phyloP scores from a whole-genome alignment of 2,888 invertebrate genomes.

The Leptinotarsa tumamoca region DNA sequence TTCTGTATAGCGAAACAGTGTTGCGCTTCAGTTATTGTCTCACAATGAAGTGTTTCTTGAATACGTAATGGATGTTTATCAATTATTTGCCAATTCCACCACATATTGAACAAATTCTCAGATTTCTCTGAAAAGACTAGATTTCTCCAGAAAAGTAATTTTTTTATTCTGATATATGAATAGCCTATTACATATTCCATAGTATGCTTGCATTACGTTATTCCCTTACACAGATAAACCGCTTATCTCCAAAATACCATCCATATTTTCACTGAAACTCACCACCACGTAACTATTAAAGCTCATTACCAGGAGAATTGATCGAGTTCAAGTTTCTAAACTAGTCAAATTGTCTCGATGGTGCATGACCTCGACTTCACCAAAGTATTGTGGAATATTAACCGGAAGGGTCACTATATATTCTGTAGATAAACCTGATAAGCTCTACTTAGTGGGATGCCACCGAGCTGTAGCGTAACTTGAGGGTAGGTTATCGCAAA shows the following conservation, averaged over 20 bases:
- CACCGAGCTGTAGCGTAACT: not conserved
- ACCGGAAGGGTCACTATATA: slow-evolving; percentile 8
- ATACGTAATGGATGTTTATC: no score
- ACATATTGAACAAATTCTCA: no score
- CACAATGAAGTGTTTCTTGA: no score
- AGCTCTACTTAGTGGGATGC: slow-evolving; percentile 6
- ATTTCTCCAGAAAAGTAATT: no score
- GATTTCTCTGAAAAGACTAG: no score
- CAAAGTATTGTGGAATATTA: slow-evolving; percentile 5
- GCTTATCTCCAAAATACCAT: not conserved
- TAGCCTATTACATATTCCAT: not conserved
- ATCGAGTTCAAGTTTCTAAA: not conserved
- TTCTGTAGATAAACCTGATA: slow-evolving; percentile 1
- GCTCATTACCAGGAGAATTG: not conserved
- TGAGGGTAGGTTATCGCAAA: not conserved
- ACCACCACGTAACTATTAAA: not conserved
- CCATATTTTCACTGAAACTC: not conserved
- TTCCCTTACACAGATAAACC: no score
- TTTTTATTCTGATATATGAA: not conserved
- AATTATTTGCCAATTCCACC: no score
- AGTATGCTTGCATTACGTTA: no score
- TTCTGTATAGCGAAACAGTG: no score
- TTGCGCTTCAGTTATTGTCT: no score
- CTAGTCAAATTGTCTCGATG: not conserved
- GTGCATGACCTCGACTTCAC: not conserved